phyloP scores from a whole-genome alignment of 2,113 vertebrate species.

The Nibea albiflora region DNA sequence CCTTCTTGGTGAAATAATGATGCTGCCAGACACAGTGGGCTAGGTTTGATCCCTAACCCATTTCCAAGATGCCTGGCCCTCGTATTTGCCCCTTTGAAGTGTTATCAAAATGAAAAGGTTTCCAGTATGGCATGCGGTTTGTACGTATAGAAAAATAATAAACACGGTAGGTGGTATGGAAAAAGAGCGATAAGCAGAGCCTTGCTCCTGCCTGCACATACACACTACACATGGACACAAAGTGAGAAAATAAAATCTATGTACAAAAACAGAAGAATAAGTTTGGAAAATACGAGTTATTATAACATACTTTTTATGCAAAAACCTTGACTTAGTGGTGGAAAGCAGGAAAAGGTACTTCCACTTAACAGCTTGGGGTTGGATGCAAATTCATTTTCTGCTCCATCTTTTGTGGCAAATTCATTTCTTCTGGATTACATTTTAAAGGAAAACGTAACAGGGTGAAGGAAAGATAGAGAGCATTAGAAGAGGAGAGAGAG shows the following conservation, averaged over 20 bases:
- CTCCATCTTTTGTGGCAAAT: conserved; percentile 74
- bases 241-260: conserved; percentile 27
- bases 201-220: conserved; percentile 1
- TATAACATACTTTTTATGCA: conserved; percentile 16
- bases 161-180: conserved; percentile 28
- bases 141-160: conserved; percentile 32
- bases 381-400: conserved; percentile 74
- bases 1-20: conserved; percentile 56
- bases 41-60: conserved; percentile 38
- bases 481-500: conserved; percentile 4
- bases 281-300: conserved; percentile 41
- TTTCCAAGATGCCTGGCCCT: conserved; percentile 26
- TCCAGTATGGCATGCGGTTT: conserved; percentile 30
- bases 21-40: conserved; percentile 41
- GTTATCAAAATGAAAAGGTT: conserved; percentile 59
- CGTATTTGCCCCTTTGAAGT: conserved; percentile 24
- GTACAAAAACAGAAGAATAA: conserved; percentile 3
- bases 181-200: conserved; percentile 27
- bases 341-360: conserved; percentile 42
- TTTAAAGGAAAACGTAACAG: conserved; percentile 45
- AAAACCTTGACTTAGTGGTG: conserved; percentile 39
- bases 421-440: conserved; percentile 65
- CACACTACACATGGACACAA: conserved; percentile 21
- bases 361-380: conserved; percentile 56
- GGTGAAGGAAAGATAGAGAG: conserved; percentile 34